Conservation (phyloP, 2,888 invertebrate genomes). For the Noctua comes region DNA sequence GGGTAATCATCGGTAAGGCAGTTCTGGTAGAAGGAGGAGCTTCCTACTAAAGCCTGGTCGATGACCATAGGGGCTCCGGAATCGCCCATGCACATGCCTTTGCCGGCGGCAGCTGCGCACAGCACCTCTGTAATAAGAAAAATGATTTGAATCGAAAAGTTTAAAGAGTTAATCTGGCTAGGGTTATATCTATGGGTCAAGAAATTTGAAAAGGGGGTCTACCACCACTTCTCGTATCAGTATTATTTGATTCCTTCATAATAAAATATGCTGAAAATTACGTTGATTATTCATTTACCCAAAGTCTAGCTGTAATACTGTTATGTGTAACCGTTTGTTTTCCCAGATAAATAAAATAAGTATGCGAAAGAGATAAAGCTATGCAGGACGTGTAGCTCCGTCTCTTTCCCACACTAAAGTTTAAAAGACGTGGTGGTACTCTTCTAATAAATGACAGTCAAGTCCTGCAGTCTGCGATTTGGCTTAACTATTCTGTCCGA, state of each 20-base stretch:
- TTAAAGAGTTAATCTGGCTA: background rate
- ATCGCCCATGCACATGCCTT: slow-evolving; percentile 78
- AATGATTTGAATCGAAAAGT: background rate
- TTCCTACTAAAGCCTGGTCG: slow-evolving; percentile 70
- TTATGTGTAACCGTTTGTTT: too few relatives aligned
- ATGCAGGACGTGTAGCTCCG: too few relatives aligned
- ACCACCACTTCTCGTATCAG: background rate
- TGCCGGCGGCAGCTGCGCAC: slow-evolving; percentile 72
- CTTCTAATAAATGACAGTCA: background rate
- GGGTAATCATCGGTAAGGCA: slow-evolving; percentile 71
- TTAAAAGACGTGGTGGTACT: background rate
- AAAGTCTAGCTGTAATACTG: too few relatives aligned
- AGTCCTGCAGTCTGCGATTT: background rate
- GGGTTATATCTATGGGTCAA: background rate
- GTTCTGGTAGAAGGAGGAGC: slow-evolving; percentile 70
- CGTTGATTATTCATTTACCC: too few relatives aligned
- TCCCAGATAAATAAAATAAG: too few relatives aligned
- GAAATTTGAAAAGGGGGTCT: background rate
- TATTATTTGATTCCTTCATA: background rate
- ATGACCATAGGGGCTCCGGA: slow-evolving; percentile 80
- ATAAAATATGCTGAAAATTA: too few relatives aligned
- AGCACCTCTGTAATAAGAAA: slow-evolving; percentile 70
- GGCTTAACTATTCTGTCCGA: background rate
- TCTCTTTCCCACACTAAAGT: background rate
- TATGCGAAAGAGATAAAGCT: too few relatives aligned